A percentile compares a stretch with the other conserved stretches of the same genome.
Evolutionary conservation across 2,113 vertebrate species (phyloP).

Genomic region (Hippocampus abdominalis): DNA sequence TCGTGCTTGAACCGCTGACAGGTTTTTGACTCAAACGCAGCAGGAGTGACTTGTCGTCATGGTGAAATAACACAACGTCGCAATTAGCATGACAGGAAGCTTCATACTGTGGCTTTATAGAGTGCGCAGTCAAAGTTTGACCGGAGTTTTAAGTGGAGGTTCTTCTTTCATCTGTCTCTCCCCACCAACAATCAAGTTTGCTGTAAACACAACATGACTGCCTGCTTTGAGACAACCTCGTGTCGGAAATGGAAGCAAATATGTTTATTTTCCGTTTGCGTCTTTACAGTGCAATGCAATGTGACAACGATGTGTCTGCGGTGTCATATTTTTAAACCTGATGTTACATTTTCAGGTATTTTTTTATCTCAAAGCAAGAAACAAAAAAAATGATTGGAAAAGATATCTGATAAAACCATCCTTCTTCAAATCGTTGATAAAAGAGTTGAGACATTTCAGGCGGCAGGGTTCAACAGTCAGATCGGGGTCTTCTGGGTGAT

Average conservation of each 20-base stretch:
- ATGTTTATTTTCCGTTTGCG: constrained; percentile 8
- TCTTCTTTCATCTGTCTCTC: constrained; percentile 14
- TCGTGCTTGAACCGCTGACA: constrained; percentile 5
- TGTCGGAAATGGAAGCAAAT: constrained; percentile 1
- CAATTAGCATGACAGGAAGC: constrained; percentile 43
- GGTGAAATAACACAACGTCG: constrained; percentile 30
- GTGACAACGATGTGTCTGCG: neutral
- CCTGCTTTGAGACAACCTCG: constrained; percentile 4
- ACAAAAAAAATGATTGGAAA: neutral
- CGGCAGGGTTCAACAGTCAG: neutral
- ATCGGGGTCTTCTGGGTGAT: neutral
- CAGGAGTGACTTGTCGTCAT: constrained; percentile 18
- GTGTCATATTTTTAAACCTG: neutral
- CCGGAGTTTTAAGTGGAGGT: constrained; percentile 27
- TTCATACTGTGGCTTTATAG: constrained; percentile 29
- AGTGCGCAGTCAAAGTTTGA: constrained; percentile 38
- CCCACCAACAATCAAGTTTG: constrained; percentile 5
- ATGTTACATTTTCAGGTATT: neutral
- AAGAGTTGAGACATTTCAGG: neutral
- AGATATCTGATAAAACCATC: neutral
- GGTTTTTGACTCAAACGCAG: constrained; percentile 19
- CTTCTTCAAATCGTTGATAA: neutral
- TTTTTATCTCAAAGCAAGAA: neutral
- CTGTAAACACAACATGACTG: constrained; percentile 17
- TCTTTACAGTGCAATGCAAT: constrained; percentile 1